phyloP scores from a whole-genome alignment of 2,888 invertebrate species.

The Iphiclides podalirius region DNA sequence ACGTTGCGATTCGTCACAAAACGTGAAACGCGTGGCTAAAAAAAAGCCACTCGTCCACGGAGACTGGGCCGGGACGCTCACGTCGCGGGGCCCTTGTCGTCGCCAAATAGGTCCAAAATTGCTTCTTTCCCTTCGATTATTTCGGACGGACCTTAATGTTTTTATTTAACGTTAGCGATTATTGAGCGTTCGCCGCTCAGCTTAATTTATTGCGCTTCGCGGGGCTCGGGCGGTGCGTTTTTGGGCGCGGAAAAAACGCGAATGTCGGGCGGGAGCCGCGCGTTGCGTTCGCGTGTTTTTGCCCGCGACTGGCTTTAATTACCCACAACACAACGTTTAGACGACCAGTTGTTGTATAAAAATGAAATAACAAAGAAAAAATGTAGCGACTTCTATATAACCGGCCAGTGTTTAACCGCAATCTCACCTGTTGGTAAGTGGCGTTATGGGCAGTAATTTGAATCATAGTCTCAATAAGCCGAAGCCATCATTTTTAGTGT shows the following conservation, averaged over 20 bases:
- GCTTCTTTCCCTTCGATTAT: slow-evolving; percentile 70
- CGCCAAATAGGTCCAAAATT: slow-evolving; percentile 71
- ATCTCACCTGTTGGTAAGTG: no score
- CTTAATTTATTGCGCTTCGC: slow-evolving; percentile 73
- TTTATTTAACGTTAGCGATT: slow-evolving; percentile 74
- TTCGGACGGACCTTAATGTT: slow-evolving; percentile 74
- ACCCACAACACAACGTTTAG: slow-evolving; percentile 53
- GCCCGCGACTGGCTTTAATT: slow-evolving; percentile 69
- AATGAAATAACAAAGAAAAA: background rate
- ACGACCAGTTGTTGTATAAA: slow-evolving; percentile 25
- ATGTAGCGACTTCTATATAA: no score
- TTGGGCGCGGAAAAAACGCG: slow-evolving; percentile 67
- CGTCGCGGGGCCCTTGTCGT: slow-evolving; percentile 49
- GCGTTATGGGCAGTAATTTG: no score
- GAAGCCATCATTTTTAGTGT: no score
- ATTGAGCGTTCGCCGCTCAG: slow-evolving; percentile 69
- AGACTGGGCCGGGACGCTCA: slow-evolving; percentile 33
- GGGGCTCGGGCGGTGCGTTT: slow-evolving; percentile 60
- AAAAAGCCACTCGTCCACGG: slow-evolving; percentile 23
- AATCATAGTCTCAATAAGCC: no score
- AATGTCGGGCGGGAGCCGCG: slow-evolving; percentile 47
- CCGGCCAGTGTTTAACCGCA: no score
- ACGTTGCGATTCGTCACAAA: slow-evolving; percentile 3
- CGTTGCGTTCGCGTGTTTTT: slow-evolving; percentile 54
- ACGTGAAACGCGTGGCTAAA: slow-evolving; percentile 18